phyloP scores from a whole-genome alignment of 2,797 vertebrate species.

The Phataginus tricuspis region DNA sequence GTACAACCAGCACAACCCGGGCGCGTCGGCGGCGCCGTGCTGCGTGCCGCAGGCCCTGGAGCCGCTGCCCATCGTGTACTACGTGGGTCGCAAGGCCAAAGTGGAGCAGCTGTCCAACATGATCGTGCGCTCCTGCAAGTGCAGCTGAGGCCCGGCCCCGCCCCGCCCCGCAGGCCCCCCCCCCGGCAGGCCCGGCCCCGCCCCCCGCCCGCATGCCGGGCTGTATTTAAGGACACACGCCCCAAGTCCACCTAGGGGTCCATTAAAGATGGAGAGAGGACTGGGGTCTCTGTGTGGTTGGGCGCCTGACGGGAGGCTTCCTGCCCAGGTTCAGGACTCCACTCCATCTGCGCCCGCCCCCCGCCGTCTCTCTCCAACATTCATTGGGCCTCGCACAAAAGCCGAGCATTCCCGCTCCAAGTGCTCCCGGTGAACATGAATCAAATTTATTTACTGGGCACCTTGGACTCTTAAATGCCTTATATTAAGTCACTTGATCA shows the following conservation, averaged over 20 bases:
- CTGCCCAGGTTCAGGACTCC: background rate
- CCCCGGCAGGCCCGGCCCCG: slow-evolving; percentile 62
- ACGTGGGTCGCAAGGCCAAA: slow-evolving; percentile 92
- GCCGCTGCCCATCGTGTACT: slow-evolving; percentile 93
- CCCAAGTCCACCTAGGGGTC: slow-evolving; percentile 32
- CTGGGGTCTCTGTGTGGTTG: slow-evolving; percentile 60
- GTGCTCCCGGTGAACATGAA: background rate
- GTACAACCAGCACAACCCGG: slow-evolving; percentile 95
- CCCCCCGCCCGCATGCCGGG: slow-evolving; percentile 21
- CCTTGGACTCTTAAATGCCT: background rate
- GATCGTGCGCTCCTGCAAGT: slow-evolving; percentile 94
- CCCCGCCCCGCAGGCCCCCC: background rate
- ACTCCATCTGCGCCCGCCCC: no score
- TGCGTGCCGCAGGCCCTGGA: slow-evolving; percentile 92
- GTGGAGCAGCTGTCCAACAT: slow-evolving; percentile 96
- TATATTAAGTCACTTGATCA: background rate
- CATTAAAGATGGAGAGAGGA: slow-evolving; percentile 80
- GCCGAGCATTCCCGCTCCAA: background rate
- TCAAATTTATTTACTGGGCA: background rate
- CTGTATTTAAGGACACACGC: slow-evolving; percentile 77
- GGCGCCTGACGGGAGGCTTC: background rate
- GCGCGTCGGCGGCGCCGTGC: slow-evolving; percentile 95
- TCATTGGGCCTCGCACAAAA: background rate
- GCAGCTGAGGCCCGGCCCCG: slow-evolving; percentile 89
- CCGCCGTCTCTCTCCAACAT: background rate